Conservation (phyloP, 2,113 vertebrate genomes). For the Epinephelus lanceolatus region DNA sequence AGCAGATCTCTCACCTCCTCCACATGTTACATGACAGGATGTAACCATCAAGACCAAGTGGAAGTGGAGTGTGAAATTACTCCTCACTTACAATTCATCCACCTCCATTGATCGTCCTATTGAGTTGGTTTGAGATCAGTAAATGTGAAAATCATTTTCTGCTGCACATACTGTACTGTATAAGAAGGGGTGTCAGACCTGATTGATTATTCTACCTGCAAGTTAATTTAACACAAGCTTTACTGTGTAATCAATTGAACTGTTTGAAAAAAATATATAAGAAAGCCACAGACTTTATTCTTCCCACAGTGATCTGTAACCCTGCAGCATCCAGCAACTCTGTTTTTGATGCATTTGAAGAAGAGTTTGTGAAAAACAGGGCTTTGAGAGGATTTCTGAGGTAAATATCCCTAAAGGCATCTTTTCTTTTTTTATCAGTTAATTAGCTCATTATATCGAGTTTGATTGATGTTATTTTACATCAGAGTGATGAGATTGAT, state of each 20-base stretch:
- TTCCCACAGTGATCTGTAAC: not conserved
- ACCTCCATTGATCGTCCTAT: slow-evolving; percentile 33
- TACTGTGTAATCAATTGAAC: slow-evolving; percentile 20
- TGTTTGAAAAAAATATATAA: not conserved
- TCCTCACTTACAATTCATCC: slow-evolving; percentile 30
- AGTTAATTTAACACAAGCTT: slow-evolving; percentile 43
- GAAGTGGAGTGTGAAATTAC: slow-evolving; percentile 59
- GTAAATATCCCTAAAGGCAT: not conserved
- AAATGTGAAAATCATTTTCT: slow-evolving; percentile 33
- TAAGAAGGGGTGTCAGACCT: not conserved
- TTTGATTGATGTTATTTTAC: not conserved
- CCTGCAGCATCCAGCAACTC: not conserved
- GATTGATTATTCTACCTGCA: slow-evolving; percentile 47
- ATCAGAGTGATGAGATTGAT: not conserved
- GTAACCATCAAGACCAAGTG: slow-evolving; percentile 6
- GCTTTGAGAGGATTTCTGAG: not conserved
- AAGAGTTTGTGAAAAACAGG: not conserved
- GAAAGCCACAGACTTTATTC: not conserved
- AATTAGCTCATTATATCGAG: not conserved
- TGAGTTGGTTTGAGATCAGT: slow-evolving; percentile 31
- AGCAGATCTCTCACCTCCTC: not conserved
- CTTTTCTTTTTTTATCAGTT: not conserved
- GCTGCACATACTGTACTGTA: not conserved
- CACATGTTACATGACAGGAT: slow-evolving; percentile 15
- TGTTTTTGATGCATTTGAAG: not conserved